Conservation (phyloP, 1,140 invertebrate genomes). For the Nephila pilipes region DNA sequence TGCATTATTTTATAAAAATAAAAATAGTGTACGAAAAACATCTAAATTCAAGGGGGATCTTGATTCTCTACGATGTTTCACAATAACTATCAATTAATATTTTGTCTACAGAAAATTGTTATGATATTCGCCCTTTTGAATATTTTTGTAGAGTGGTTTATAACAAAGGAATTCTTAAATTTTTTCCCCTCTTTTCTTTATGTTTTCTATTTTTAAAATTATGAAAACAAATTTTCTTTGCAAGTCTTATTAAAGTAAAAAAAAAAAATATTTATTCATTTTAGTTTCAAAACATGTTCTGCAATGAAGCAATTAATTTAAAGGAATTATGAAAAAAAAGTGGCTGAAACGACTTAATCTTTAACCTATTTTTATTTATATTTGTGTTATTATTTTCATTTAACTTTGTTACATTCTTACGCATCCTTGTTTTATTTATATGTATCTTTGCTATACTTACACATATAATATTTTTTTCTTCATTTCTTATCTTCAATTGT, state of each 20-base stretch:
- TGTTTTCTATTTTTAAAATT: not conserved
- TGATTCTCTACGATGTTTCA: not conserved
- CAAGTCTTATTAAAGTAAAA: not conserved
- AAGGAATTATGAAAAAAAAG: not conserved
- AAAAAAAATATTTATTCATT: not conserved
- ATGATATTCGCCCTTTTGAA: not conserved
- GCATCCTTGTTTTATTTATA: too few relatives aligned
- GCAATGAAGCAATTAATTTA: not conserved
- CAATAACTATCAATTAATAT: slow-evolving; percentile 14
- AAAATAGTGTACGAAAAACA: not conserved
- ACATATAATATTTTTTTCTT: too few relatives aligned
- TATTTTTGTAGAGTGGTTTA: not conserved
- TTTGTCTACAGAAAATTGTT: not conserved
- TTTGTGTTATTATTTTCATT: too few relatives aligned
- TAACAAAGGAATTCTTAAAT: not conserved
- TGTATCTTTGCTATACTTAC: too few relatives aligned
- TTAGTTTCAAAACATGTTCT: not conserved
- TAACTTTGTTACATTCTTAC: too few relatives aligned
- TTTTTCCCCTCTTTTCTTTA: not conserved
- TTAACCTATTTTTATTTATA: too few relatives aligned
- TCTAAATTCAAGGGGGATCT: not conserved
- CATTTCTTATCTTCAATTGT: too few relatives aligned
- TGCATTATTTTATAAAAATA: slow-evolving; percentile 7
- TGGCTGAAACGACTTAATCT: too few relatives aligned
- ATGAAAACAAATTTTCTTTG: not conserved